phyloP scores from a whole-genome alignment of 2,113 vertebrate species.

The Barbus barbus region DNA sequence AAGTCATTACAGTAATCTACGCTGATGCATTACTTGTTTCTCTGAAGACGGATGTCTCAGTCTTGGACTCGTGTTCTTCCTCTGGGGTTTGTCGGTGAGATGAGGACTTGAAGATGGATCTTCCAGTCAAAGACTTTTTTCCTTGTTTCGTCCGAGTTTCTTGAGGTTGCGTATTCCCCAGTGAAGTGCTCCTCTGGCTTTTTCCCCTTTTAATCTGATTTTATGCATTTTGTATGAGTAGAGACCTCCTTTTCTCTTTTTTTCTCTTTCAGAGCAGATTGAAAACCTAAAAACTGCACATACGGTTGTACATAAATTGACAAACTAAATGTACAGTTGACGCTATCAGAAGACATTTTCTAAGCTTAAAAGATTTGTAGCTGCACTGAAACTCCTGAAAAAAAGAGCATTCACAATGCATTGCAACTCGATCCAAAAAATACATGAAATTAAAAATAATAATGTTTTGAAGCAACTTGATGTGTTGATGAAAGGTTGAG shows the following conservation, averaged over 20 bases:
- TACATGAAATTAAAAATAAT: no score
- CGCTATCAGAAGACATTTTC: background rate
- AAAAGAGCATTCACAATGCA: background rate
- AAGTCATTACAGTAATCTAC: no score
- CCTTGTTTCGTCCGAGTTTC: background rate
- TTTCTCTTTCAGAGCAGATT: background rate
- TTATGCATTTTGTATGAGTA: background rate
- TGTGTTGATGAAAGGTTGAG: no score
- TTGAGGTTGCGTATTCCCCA: background rate
- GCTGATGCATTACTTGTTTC: background rate
- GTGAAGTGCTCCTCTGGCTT: background rate
- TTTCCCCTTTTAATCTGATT: background rate
- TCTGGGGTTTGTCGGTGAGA: background rate
- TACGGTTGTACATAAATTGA: no score
- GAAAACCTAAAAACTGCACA: background rate
- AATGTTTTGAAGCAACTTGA: no score
- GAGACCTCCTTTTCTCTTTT: background rate
- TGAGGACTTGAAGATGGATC: background rate
- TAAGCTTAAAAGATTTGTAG: background rate
- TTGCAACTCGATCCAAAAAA: no score
- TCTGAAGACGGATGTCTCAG: background rate
- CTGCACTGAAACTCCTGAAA: background rate
- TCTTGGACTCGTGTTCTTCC: background rate
- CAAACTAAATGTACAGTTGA: background rate
- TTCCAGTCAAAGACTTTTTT: background rate